Percentiles rank a stretch among this genome's conserved stretches.
Conservation (phyloP, 2,888 invertebrate genomes). For the Drosophila basisetae region DNA sequence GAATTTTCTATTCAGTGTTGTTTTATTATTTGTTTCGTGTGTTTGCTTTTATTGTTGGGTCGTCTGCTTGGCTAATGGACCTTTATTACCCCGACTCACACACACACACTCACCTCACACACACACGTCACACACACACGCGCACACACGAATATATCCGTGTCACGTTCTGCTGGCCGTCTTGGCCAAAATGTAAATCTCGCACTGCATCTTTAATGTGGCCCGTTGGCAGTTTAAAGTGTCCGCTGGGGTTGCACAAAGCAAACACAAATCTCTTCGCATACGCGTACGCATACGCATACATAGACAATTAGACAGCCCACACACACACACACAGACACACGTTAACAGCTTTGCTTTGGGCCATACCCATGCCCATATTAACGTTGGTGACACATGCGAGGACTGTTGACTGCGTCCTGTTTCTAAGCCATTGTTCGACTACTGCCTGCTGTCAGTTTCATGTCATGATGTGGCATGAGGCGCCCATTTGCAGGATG, state of each 20-base stretch:
- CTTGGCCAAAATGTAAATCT: constrained; percentile 68
- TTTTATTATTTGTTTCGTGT: constrained; percentile 76
- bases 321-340: constrained; percentile 18
- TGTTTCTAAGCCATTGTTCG: constrained; percentile 56
- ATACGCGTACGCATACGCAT: constrained; percentile 8
- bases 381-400: constrained; percentile 43
- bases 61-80: constrained; percentile 62
- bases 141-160: constrained; percentile 11
- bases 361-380: constrained; percentile 35
- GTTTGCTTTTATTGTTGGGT: constrained; percentile 41
- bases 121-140: constrained; percentile 12
- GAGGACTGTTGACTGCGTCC: constrained; percentile 32
- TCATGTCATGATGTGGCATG: constrained; percentile 35
- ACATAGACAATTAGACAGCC: constrained; percentile 66
- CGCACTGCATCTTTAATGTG: constrained; percentile 65
- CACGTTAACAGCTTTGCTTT: constrained; percentile 58
- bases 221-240: constrained; percentile 71
- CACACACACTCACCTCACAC: background rate
- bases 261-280: constrained; percentile 42
- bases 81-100: constrained; percentile 45
- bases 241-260: constrained; percentile 64
- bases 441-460: constrained; percentile 61
- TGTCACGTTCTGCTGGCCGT: constrained; percentile 32
- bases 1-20: constrained; percentile 70
- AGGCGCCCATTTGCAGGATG: constrained; percentile 7